Conservation (phyloP, 2,113 vertebrate genomes). For the Paramisgurnus dabryanus region DNA sequence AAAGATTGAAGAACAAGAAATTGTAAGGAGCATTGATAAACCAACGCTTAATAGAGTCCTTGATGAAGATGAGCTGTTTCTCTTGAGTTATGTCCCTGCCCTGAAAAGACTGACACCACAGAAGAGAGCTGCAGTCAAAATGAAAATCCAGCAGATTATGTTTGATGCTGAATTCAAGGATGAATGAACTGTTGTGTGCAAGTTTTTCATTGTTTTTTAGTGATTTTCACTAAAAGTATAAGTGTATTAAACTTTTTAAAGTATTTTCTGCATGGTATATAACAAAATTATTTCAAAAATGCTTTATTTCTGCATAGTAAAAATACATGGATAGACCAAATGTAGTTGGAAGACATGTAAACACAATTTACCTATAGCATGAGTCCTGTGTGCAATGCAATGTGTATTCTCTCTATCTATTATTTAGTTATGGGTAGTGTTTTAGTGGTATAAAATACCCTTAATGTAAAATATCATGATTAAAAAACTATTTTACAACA, state of each 20-base stretch:
- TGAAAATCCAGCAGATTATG: constrained; percentile 46
- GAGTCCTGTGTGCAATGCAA: background rate
- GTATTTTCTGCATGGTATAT: background rate
- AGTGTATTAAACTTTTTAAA: background rate
- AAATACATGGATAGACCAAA: no score
- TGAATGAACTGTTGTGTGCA: background rate
- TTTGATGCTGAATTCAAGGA: constrained; percentile 35
- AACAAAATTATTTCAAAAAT: background rate
- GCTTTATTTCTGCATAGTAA: background rate
- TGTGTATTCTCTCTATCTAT: no score
- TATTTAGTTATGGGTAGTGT: background rate
- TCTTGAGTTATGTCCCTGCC: constrained; percentile 29
- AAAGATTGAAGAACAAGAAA: constrained; percentile 57
- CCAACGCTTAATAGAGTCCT: background rate
- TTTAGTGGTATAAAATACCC: background rate
- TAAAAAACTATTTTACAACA: no score
- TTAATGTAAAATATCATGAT: background rate
- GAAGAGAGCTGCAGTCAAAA: constrained; percentile 29
- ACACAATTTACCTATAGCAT: background rate
- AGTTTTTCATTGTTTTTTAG: no score
- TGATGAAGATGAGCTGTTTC: constrained; percentile 61
- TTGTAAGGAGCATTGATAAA: background rate
- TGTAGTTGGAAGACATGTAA: no score
- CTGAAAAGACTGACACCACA: constrained; percentile 38
- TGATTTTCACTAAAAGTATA: background rate